phyloP scores from a whole-genome alignment of 2,888 invertebrate genomes.

The Drosophila prostipennis region DNA sequence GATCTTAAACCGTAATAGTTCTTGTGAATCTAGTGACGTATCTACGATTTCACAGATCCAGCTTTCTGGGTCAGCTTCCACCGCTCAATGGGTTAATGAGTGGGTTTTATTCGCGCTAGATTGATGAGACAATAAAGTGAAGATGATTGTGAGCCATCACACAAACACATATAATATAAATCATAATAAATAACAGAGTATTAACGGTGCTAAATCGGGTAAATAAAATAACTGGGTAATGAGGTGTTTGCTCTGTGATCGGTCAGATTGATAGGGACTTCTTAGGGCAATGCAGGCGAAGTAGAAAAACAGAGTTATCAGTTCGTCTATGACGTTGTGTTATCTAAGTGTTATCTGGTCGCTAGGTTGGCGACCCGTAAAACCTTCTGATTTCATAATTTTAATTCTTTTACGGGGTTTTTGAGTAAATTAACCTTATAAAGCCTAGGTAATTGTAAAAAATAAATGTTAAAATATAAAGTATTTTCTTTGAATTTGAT shows the following conservation, averaged over 20 bases:
- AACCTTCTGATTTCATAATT: not conserved
- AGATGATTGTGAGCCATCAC: constrained; percentile 6
- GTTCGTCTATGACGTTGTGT: constrained; percentile 2
- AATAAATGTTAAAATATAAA: not conserved
- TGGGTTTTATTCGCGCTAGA: constrained; percentile 12
- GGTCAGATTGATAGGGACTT: constrained; percentile 21
- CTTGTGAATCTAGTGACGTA: constrained; percentile 9
- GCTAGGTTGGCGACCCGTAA: not conserved
- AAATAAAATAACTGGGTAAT: constrained; percentile 36
- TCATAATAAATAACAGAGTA: constrained; percentile 9
- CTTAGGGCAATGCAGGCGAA: not conserved
- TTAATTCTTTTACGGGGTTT: not conserved
- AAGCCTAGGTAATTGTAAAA: too few species aligned
- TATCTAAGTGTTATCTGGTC: constrained; percentile 15
- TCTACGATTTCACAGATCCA: constrained; percentile 5
- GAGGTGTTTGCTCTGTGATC: constrained; percentile 34
- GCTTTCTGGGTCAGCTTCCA: constrained; percentile 1
- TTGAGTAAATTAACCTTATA: not conserved
- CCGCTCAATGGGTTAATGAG: constrained; percentile 29
- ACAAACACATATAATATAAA: constrained; percentile 4
- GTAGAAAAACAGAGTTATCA: constrained; percentile 18
- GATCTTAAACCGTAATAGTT: constrained; percentile 19
- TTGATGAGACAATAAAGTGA: constrained; percentile 20
- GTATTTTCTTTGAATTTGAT: too few species aligned
- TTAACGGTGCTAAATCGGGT: not conserved